Conservation (phyloP, 2,113 vertebrate genomes). For the Podiceps cristatus region DNA sequence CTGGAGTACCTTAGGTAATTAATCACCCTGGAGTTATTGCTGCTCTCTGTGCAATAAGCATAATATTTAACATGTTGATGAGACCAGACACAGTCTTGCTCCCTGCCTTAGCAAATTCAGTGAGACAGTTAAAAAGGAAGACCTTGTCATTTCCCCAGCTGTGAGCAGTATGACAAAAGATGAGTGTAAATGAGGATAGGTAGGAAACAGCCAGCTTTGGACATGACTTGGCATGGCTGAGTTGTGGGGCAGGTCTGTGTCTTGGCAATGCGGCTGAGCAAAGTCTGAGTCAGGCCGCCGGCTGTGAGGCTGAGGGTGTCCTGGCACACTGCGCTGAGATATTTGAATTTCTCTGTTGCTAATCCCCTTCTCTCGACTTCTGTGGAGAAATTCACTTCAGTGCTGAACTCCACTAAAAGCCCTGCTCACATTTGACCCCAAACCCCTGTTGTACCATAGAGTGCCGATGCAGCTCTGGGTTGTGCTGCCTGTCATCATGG, state of each 20-base stretch:
- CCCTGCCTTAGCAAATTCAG: neutral
- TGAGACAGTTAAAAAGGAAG: neutral
- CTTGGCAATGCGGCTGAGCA: neutral
- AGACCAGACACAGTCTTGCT: neutral
- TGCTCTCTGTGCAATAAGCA: neutral
- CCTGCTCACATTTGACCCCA: neutral
- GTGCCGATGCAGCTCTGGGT: accelerated
- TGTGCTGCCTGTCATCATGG: neutral
- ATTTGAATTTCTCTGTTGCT: neutral
- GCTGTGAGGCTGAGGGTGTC: neutral
- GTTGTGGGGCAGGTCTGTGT: neutral
- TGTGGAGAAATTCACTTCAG: neutral
- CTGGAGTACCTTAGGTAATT: conserved; percentile 25
- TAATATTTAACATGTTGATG: neutral
- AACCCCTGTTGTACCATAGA: accelerated
- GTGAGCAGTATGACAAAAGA: neutral
- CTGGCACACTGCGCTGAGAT: neutral
- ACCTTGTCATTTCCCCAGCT: neutral
- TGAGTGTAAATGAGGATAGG: neutral
- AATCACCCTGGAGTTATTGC: neutral
- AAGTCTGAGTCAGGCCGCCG: neutral
- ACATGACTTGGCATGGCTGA: accelerated
- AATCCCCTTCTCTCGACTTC: neutral
- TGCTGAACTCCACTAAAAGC: neutral
- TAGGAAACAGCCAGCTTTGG: neutral